A percentile compares a stretch with the other conserved stretches of the same genome.
These are phyloP conservation scores for Hetaerina americana DNA, from an alignment of 1,140 invertebrate genomes.

Conservation along the genomic window DNA sequence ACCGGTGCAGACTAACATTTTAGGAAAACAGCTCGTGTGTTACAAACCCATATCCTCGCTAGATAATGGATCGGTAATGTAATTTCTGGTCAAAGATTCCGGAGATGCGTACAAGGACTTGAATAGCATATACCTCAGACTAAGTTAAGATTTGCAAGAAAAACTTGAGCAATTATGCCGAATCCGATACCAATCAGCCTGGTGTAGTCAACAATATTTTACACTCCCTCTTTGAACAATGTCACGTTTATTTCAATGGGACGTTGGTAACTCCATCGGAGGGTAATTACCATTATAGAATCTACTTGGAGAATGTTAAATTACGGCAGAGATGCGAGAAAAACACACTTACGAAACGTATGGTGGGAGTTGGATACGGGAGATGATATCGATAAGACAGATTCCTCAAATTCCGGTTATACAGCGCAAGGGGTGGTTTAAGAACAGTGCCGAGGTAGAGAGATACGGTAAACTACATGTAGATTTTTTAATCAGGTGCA, in stretches of 20 bases:
- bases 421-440: not conserved
- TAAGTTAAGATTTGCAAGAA: not conserved
- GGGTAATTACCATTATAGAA: not conserved
- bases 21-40: not conserved
- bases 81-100: not conserved
- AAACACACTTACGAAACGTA: not conserved
- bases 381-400: not conserved
- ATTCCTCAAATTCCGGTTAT: not conserved
- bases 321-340: not conserved
- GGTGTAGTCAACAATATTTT: not conserved
- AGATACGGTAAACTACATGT: too few species aligned
- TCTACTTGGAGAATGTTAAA: not conserved
- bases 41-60: not conserved
- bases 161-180: not conserved
- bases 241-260: not conserved
- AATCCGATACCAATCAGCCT: not conserved
- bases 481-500: too few species aligned
- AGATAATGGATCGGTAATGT: not conserved
- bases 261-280: not conserved
- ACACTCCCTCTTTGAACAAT: not conserved
- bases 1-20: not conserved
- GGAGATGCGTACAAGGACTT: not conserved
- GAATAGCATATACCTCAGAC: not conserved
- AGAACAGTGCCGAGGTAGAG: not conserved
- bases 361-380: not conserved